Percentiles rank a stretch among this genome's conserved stretches.
These are phyloP conservation scores for Salvelinus namaycush DNA, from an alignment of 2,113 vertebrate genomes.

Conservation along the genomic window DNA sequence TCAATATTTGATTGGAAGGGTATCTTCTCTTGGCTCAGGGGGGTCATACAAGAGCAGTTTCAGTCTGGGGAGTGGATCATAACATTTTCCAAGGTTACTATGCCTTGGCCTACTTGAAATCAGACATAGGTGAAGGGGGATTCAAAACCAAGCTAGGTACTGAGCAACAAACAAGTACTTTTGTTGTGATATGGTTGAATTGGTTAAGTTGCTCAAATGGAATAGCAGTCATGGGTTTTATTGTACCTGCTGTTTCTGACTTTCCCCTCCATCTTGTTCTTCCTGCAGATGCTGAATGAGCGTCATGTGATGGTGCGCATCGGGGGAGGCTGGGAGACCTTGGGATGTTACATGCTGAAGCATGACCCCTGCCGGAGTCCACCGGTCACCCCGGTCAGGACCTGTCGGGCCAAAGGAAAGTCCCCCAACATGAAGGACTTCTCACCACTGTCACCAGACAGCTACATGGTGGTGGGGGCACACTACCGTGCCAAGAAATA, in stretches of 20 bases:
- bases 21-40: neutral
- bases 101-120: neutral
- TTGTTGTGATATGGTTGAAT: neutral
- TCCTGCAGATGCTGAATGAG: constrained; percentile 94
- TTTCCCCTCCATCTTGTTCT: constrained; percentile 11
- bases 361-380: constrained; percentile 93
- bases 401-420: constrained; percentile 79
- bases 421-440: constrained; percentile 81
- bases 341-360: constrained; percentile 91
- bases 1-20: constrained; percentile 55
- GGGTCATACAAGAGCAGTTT: neutral
- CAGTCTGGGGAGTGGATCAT: neutral
- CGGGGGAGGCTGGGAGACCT: constrained; percentile 97
- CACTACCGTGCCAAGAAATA: constrained; percentile 88
- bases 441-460: constrained; percentile 78
- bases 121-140: neutral
- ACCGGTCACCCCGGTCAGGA: constrained; percentile 79
- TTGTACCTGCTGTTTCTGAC: neutral
- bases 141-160: neutral
- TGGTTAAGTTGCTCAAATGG: neutral
- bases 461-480: constrained; percentile 93
- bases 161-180: neutral
- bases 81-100: neutral
- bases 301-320: constrained; percentile 98
- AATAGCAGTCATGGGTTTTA: neutral